Evolutionary conservation across 30 jellyfish, hydroid and myxozoan genomes (phyloP).

Genomic region (Clytia hemisphaerica): DNA sequence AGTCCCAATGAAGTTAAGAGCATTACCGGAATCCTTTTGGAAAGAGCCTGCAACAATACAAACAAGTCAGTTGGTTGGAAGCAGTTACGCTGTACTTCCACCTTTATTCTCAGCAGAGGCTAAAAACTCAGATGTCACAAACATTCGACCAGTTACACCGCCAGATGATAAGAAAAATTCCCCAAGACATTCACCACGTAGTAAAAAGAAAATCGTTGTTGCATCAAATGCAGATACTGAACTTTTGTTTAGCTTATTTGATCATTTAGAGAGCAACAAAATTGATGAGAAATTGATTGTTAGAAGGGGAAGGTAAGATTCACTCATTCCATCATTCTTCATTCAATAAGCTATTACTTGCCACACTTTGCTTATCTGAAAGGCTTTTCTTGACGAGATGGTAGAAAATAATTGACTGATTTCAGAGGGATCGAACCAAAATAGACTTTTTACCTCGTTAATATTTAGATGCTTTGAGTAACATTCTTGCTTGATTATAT

Average conservation of each 20-base stretch:
- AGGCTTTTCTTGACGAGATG: too few relatives aligned
- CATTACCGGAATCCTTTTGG: conserved; percentile 86
- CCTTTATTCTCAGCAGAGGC: conserved; percentile 70
- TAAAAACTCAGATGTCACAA: conserved; percentile 30
- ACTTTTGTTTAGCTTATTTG: conserved; percentile 64
- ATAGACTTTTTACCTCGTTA: too few relatives aligned
- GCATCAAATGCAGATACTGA: conserved; percentile 56
- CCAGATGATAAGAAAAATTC: conserved; percentile 45
- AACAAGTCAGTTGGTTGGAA: conserved; percentile 69
- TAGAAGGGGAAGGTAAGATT: conserved; percentile 71
- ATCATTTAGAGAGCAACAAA: conserved; percentile 50
- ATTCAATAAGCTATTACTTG: neutral
- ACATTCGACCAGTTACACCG: conserved; percentile 88
- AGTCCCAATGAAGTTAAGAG: conserved; percentile 72
- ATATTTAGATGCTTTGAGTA: too few relatives aligned
- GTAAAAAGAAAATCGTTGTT: neutral
- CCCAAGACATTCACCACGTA: conserved; percentile 31
- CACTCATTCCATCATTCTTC: neutral
- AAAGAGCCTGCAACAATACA: conserved; percentile 53
- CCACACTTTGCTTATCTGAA: too few relatives aligned
- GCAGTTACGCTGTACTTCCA: conserved; percentile 54
- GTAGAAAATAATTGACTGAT: too few relatives aligned
- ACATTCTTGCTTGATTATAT: too few relatives aligned
- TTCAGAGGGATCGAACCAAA: too few relatives aligned
- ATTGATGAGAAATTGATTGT: conserved; percentile 60